Percentiles rank a stretch among this genome's conserved stretches.
Conservation (phyloP, 35 echinoderm and acorn worm genomes). For the Hemicentrotus pulcherrimus region DNA sequence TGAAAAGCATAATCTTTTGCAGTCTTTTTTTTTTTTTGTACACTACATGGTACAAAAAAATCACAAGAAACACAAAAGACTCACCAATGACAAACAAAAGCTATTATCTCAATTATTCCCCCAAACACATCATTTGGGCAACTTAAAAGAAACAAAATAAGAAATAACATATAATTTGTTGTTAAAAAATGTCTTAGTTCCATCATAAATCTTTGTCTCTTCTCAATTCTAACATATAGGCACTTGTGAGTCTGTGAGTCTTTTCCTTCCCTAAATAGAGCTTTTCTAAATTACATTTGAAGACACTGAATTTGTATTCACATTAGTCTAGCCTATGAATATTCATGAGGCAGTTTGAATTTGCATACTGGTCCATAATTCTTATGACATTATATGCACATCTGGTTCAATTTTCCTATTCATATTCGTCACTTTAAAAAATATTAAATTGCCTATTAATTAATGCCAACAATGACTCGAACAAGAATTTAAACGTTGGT, state of each 20-base stretch:
- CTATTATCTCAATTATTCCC: not conserved
- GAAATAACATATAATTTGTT: not conserved
- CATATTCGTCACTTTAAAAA: not conserved
- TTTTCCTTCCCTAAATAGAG: not conserved
- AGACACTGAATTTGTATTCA: constrained; percentile 12
- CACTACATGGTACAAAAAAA: constrained; percentile 29
- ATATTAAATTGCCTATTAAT: not conserved
- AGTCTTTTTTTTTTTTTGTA: constrained; percentile 30
- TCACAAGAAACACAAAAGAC: constrained; percentile 30
- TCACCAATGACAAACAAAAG: not conserved
- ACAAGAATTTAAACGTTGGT: not conserved
- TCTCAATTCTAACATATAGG: not conserved
- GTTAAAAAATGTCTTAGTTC: not conserved
- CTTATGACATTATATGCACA: not conserved
- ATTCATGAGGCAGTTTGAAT: not conserved
- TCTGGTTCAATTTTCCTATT: not conserved
- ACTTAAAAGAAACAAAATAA: constrained; percentile 16
- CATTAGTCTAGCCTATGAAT: not conserved
- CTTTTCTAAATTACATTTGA: not conserved
- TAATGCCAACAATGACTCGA: not conserved
- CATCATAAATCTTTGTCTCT: not conserved
- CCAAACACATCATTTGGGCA: not conserved
- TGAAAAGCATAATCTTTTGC: constrained; percentile 49
- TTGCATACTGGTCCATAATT: not conserved
- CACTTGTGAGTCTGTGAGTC: not conserved